These are phyloP conservation scores for Pseudochirops corinnae DNA, from an alignment of 2,797 vertebrate species.

Conservation along the genomic window DNA sequence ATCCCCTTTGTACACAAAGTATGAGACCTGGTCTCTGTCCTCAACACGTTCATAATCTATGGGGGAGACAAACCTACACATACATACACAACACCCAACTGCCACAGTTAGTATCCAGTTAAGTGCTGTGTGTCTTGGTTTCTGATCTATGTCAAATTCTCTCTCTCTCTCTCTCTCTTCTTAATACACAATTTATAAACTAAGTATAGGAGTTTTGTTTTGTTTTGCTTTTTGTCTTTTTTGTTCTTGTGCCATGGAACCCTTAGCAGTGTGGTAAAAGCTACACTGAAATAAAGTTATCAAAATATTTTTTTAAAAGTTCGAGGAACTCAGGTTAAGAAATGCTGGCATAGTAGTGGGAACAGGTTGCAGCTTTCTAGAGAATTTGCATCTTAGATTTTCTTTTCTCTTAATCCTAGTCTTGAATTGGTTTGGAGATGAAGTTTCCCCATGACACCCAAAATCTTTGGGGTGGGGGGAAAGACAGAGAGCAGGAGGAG, in stretches of 20 bases:
- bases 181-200: background rate
- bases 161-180: background rate
- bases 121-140: background rate
- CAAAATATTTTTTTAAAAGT: background rate
- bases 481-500: background rate
- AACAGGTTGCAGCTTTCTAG: background rate
- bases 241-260: background rate
- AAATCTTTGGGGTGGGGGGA: background rate
- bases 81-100: background rate
- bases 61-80: background rate
- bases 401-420: background rate
- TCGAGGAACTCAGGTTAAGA: background rate
- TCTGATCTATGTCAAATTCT: too few species aligned
- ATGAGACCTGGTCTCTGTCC: background rate
- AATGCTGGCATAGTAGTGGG: background rate
- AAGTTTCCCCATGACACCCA: background rate
- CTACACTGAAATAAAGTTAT: background rate
- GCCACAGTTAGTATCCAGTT: background rate
- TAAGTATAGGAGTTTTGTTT: background rate
- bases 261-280: background rate
- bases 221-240: background rate
- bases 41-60: background rate
- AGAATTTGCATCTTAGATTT: background rate
- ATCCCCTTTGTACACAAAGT: background rate
- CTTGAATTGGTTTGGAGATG: background rate